Conservation (phyloP, 2,797 vertebrate genomes). For the Heterohyrax brucei region DNA sequence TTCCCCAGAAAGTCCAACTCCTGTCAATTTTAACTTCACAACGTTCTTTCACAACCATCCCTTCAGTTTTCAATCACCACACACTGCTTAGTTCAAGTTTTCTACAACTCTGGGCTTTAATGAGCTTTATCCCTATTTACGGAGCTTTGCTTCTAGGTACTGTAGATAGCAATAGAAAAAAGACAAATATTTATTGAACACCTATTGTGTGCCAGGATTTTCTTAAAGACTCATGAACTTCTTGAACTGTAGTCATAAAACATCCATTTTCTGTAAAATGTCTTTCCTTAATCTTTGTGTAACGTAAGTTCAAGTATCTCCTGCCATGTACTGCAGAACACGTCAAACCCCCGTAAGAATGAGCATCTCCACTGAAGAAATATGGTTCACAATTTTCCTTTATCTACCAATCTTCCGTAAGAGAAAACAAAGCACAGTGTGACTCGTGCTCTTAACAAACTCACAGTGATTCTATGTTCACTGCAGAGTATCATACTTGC, state of each 20-base stretch:
- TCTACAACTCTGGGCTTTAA: slow-evolving; percentile 2
- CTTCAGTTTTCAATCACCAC: not conserved
- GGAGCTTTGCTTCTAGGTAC: slow-evolving; percentile 16
- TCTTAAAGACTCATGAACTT: not conserved
- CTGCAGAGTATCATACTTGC: not conserved
- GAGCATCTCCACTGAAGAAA: not conserved
- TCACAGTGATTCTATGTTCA: not conserved
- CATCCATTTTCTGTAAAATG: not conserved
- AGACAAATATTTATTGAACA: not conserved
- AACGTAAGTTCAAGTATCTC: not conserved
- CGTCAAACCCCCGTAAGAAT: not conserved
- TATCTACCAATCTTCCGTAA: not conserved
- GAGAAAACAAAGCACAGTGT: not conserved
- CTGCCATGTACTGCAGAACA: not conserved
- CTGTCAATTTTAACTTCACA: not conserved
- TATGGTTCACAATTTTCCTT: not conserved
- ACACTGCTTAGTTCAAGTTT: slow-evolving; percentile 27
- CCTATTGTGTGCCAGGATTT: too few relatives aligned
- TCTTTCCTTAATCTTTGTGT: not conserved
- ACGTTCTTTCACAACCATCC: not conserved
- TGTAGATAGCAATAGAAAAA: not conserved
- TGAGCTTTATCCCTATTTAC: not conserved
- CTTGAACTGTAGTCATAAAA: not conserved
- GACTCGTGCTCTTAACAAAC: not conserved
- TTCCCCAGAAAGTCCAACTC: not conserved